Evolutionary conservation across 2,113 vertebrate genomes (phyloP), one percentile per base, ranked within the genome.

Genomic region (Loxodonta africana): DNA sequence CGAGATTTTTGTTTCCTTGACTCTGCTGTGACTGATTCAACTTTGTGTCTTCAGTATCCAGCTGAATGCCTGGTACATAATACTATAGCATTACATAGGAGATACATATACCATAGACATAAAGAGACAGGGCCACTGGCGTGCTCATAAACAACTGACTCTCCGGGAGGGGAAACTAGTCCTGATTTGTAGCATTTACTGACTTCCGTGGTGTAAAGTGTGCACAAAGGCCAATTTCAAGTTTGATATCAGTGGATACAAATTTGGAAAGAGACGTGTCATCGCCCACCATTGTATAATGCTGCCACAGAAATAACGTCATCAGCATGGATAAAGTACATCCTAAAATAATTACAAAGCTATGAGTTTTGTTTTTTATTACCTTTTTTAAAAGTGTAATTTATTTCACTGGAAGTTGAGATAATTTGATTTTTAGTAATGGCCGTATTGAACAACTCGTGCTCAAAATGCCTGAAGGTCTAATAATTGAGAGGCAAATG

Each of bases 301-400:
- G 23, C 67, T 9, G 63, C 37, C 6, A 73, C 0, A 76, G 63
- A 94, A 81, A 88, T 44, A 92, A 37, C 5, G 73, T 90, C 21
- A 90, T 48, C 37, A 78, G 33, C 28, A 53, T 12, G 0, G 12
- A 67, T 69, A 63, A 96, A 92, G 25, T 12, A 69, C 33, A 83
- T 65, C 73, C 21, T 48, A 81, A n/a, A 95, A 82, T 87, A 69
- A 91, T 51, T 80, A 95, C 44, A 74, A 91, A 83, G n/a, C 30
- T 28, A 80, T 81, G 4, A 80, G 1, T 51, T 92, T 53, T 28
- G 48, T 21, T 65, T 30, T 63, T 63, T 84, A 67, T 91, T 88
- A 37, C 6, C 25, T 95, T 89, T 71, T n/a, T 46, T 95, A 76
- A 44, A 65, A 84, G 67, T 88, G 28, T 28, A 44, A 62, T 83